Evolutionary conservation across 2,888 invertebrate species (phyloP), one percentile per base, ranked within the genome.

Genomic region (Melanostoma mellinum): DNA sequence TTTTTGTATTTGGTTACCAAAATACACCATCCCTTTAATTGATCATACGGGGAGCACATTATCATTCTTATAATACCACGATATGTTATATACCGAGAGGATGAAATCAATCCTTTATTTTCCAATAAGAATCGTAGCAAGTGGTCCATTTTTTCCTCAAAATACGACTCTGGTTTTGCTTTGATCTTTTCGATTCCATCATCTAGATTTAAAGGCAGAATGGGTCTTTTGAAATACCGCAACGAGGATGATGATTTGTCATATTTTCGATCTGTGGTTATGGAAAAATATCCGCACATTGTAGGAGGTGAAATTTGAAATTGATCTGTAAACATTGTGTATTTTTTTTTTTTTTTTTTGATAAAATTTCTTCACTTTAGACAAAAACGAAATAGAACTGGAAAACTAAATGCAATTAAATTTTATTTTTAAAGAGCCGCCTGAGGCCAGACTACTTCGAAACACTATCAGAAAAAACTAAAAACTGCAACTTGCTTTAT

Each of bases 41-140:
- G 92, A 88, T 95, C 94, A 90, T 94, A 95, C 0, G 95, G 95
- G 0, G 95, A 94, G 84, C 93, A 92, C 85, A 95, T 92, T 6
- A 96, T 88, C 85, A 92, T 92, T 6, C 94, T 94, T 88, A 96
- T 89, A 1, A 95, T 89, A 0, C 96, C 96, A 40, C 96, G 93
- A 90, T 93, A 73, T 8, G 73, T 73, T 5, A 73, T 40, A 33
- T 56, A 73, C 2, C 55, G 9, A 1, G 63, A 2, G 0, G 32
- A 46, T 30, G 53, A 44, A 38, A 61, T 63, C 10, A 63, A 10
- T 2, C 44, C 4, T 4, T 4, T 4, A n/a, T 20, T n/a, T 8
- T 52, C 33, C 4, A 46, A 1, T 10, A 46, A 10, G 10, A 10
- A 46, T 46, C 0, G 4, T 3, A 46, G 44, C 2, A 46, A 10